These are phyloP conservation scores for Eilema sororculum DNA, from an alignment of 2,888 invertebrate genomes.

Conservation along the genomic window DNA sequence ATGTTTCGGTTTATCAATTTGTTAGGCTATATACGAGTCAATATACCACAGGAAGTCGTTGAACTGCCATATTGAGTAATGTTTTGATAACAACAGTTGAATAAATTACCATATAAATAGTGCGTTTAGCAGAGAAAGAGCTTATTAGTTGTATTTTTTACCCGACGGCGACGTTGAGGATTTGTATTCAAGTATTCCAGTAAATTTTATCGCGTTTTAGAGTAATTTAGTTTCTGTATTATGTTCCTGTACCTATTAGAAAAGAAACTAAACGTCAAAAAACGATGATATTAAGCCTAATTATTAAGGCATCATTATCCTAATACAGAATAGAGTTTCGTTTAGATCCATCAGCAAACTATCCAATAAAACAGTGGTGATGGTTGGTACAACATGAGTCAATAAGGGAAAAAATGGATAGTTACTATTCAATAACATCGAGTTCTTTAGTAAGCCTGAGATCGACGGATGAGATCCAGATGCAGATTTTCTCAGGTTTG, in stretches of 20 bases:
- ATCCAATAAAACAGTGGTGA: no score
- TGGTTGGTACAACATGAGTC: not conserved
- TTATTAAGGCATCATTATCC: no score
- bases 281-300: not conserved
- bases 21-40: slow-evolving; percentile 35
- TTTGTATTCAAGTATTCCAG: not conserved
- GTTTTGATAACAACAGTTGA: slow-evolving; percentile 41
- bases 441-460: no score
- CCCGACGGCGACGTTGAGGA: not conserved
- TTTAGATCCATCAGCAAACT: no score
- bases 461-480: no score
- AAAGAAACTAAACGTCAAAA: not conserved
- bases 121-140: slow-evolving; percentile 9
- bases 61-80: slow-evolving; percentile 39
- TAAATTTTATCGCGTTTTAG: not conserved
- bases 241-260: not conserved
- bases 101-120: slow-evolving; percentile 45
- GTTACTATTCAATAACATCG: no score
- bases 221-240: not conserved
- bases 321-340: no score
- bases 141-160: not conserved
- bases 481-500: no score
- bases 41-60: slow-evolving; percentile 52
- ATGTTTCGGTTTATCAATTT: slow-evolving; percentile 45
- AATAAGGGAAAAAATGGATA: not conserved